These are phyloP conservation scores for Meda fulgida DNA, from an alignment of 2,797 vertebrate species.

Conservation along the genomic window DNA sequence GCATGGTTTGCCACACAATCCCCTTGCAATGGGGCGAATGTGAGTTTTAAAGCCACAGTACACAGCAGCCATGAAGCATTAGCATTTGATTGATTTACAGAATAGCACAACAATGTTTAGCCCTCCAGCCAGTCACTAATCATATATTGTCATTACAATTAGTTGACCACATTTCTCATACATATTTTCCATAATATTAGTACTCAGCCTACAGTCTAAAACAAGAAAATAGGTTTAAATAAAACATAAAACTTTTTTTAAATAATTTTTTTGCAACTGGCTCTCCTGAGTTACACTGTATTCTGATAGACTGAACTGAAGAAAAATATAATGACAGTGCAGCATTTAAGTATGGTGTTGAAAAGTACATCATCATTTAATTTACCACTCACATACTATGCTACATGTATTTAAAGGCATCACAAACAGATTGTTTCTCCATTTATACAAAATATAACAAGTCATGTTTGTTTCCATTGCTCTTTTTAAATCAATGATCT, in stretches of 20 bases:
- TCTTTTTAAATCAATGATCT: neutral
- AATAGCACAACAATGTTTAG: constrained; percentile 35
- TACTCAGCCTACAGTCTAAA: neutral
- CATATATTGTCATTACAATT: constrained; percentile 18
- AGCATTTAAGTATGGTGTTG: neutral
- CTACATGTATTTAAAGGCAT: neutral
- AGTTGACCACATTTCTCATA: constrained; percentile 3
- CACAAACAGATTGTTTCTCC: neutral
- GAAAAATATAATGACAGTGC: no score
- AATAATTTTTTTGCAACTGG: neutral
- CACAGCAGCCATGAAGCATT: neutral
- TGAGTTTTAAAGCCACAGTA: neutral
- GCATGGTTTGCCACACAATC: neutral
- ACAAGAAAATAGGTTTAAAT: constrained; percentile 11
- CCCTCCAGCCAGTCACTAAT: constrained; percentile 23
- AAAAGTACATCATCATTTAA: neutral
- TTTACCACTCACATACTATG: neutral
- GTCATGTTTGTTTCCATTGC: neutral
- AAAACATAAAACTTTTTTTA: neutral
- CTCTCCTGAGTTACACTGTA: neutral
- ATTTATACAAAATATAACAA: neutral
- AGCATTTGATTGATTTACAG: constrained; percentile 50
- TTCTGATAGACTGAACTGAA: neutral
- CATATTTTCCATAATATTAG: constrained; percentile 15
- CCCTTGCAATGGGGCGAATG: neutral